phyloP scores from a whole-genome alignment of 2,113 vertebrate species.

The Numenius arquata region DNA sequence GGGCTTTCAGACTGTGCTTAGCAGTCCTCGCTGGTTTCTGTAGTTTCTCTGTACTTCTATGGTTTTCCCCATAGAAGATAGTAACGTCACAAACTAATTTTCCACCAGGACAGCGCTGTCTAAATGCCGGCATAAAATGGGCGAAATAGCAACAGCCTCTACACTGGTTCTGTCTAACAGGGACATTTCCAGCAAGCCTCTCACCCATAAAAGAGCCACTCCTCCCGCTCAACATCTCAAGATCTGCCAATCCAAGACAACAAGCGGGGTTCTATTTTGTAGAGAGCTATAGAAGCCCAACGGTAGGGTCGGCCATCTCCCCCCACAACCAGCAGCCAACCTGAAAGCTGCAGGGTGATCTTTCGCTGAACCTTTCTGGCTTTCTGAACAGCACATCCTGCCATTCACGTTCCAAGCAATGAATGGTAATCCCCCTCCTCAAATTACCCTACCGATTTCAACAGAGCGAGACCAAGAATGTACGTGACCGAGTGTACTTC shows the following conservation, averaged over 20 bases:
- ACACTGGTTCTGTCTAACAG: too few relatives aligned
- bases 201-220: rapidly evolving
- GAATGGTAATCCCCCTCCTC: constrained; percentile 59
- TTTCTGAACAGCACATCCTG: constrained; percentile 21
- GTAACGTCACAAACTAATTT: neutral
- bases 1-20: neutral
- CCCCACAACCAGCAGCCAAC: neutral
- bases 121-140: neutral
- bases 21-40: neutral
- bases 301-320: neutral
- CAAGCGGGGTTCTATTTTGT: neutral
- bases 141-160: neutral
- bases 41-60: neutral
- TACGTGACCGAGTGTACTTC: constrained; percentile 33
- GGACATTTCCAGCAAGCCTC: neutral
- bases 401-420: neutral
- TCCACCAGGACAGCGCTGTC: neutral
- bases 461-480: constrained; percentile 31
- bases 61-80: rapidly evolving
- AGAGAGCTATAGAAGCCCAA: neutral
- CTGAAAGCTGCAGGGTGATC: neutral
- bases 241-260: neutral
- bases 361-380: neutral
- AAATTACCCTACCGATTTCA: constrained; percentile 24
- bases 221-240: neutral